A percentile compares a stretch with the other conserved stretches of the same genome.
These are phyloP conservation scores for Natator depressus DNA, from an alignment of 2,113 vertebrate genomes.

Conservation along the genomic window DNA sequence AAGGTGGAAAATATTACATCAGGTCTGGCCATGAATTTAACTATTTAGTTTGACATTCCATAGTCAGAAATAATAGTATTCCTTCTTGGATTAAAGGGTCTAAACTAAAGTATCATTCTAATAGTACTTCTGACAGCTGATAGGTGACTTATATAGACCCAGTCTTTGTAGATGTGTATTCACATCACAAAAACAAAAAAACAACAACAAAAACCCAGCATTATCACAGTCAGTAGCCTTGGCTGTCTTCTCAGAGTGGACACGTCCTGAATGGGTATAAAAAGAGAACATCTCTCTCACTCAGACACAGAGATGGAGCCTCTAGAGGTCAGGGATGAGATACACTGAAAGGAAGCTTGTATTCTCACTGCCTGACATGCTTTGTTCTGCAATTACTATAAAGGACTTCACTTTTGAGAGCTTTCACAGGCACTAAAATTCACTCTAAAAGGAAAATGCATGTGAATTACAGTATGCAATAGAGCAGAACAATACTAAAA, in stretches of 20 bases:
- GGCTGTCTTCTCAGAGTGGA: neutral
- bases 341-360: neutral
- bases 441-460: neutral
- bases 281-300: neutral
- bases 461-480: slow-evolving; percentile 26
- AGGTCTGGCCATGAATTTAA: neutral
- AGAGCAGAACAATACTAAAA: slow-evolving; percentile 36
- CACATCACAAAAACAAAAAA: neutral
- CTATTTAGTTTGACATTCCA: neutral
- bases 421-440: slow-evolving; percentile 1
- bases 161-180: neutral
- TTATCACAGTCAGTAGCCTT: accelerated
- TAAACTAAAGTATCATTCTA: neutral
- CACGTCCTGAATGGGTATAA: neutral
- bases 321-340: neutral
- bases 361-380: neutral
- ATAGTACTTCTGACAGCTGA: neutral
- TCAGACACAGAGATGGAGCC: neutral
- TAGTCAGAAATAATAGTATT: neutral
- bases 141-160: neutral
- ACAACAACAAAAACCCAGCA: neutral
- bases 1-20: neutral
- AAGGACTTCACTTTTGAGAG: neutral
- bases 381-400: neutral
- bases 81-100: neutral